These are phyloP conservation scores for Hypolimnas misippus DNA, from an alignment of 2,888 invertebrate genomes.

Conservation along the genomic window DNA sequence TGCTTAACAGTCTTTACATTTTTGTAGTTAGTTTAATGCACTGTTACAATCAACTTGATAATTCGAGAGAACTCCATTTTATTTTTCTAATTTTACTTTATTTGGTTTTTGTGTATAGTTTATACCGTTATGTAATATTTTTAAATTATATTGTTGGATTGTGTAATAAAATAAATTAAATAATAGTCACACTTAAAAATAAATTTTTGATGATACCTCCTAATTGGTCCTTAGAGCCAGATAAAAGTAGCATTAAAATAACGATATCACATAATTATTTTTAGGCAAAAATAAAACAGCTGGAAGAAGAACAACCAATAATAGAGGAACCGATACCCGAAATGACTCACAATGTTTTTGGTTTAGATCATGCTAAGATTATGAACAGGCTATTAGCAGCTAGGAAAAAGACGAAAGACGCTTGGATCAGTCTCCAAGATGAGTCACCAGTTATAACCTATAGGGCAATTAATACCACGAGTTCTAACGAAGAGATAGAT, in stretches of 20 bases:
- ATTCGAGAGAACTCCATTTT: no score
- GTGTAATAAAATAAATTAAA: no score
- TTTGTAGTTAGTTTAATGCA: neutral
- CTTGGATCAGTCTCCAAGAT: conserved; percentile 71
- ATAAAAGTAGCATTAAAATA: neutral
- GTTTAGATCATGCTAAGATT: conserved; percentile 87
- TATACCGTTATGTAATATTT: no score
- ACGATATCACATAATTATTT: conserved; percentile 28
- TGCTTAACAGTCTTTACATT: neutral
- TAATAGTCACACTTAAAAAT: no score
- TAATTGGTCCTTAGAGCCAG: neutral
- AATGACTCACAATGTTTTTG: conserved; percentile 89
- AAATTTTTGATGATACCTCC: no score
- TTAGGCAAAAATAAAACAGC: conserved; percentile 70
- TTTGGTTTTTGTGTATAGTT: no score
- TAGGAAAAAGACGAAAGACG: conserved; percentile 79
- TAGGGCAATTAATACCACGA: conserved; percentile 47
- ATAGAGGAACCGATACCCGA: conserved; percentile 82
- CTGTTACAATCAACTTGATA: neutral
- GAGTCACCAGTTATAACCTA: conserved; percentile 64
- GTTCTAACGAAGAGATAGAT: conserved; percentile 47
- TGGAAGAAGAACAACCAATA: conserved; percentile 63
- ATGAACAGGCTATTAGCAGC: conserved; percentile 82
- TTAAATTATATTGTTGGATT: no score
- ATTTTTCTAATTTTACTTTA: no score